These are phyloP conservation scores for Drosophila kurseongensis DNA, from an alignment of 1,140 invertebrate genomes.

Conservation along the genomic window DNA sequence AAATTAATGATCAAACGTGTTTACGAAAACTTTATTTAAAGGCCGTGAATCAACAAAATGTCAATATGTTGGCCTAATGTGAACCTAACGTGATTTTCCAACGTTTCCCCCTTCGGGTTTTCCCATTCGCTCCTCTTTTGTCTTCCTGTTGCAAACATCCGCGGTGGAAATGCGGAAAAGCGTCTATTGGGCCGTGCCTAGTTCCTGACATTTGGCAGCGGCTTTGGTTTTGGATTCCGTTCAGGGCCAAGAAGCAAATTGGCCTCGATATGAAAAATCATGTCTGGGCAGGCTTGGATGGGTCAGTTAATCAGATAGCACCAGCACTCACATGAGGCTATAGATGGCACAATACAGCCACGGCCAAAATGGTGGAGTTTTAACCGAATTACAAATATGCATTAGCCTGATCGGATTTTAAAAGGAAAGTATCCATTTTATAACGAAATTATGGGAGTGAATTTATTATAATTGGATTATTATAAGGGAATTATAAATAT, in stretches of 20 bases:
- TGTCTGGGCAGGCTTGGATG: conserved; percentile 65
- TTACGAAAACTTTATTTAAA: conserved; percentile 2
- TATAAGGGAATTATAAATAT: too few species aligned
- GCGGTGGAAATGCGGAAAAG: conserved; percentile 26
- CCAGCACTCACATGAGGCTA: conserved; percentile 28
- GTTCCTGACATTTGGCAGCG: conserved; percentile 36
- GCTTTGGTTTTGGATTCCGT: conserved; percentile 13
- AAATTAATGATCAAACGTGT: neutral
- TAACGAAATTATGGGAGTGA: too few species aligned
- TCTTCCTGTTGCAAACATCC: conserved; percentile 70
- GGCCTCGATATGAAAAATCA: conserved; percentile 72
- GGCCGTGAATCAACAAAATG: neutral
- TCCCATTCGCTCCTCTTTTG: conserved; percentile 5
- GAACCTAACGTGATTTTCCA: conserved; percentile 65
- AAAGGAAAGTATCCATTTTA: too few species aligned
- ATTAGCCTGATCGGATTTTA: too few species aligned
- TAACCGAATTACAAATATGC: too few species aligned
- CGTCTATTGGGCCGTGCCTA: conserved; percentile 57
- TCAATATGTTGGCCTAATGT: conserved; percentile 51
- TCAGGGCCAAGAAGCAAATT: conserved; percentile 47
- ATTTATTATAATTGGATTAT: too few species aligned
- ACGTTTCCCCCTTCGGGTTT: conserved; percentile 12
- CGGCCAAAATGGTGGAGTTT: neutral
- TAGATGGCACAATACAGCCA: conserved; percentile 1
- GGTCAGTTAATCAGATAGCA: conserved; percentile 73